phyloP scores from a whole-genome alignment of 2,888 invertebrate genomes.

The Pachycephus smyrnensis region DNA sequence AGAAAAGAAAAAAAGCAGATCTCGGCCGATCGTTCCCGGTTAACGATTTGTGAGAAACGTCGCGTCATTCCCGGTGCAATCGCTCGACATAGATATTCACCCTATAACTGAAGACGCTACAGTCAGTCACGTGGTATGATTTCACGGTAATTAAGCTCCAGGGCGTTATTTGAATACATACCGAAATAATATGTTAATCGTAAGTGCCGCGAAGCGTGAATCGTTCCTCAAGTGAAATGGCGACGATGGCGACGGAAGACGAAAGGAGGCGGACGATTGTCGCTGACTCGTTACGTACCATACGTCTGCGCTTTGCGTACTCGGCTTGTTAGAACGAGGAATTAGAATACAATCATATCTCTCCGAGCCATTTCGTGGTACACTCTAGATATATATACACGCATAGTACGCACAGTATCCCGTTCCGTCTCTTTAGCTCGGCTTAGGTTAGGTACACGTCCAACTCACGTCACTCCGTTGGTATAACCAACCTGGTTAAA shows the following conservation, averaged over 20 bases:
- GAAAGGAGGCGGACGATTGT: neutral
- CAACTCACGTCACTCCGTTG: neutral
- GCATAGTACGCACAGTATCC: neutral
- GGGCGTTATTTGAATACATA: neutral
- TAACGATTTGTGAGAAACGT: neutral
- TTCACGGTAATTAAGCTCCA: constrained; percentile 5
- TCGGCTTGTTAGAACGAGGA: constrained; percentile 24
- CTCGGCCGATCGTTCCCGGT: neutral
- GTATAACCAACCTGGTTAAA: neutral
- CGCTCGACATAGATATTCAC: neutral
- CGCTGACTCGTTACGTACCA: constrained; percentile 11
- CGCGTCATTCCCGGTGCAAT: neutral
- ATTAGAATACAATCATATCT: constrained; percentile 38
- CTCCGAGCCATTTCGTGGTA: constrained; percentile 27
- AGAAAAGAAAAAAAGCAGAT: constrained; percentile 14
- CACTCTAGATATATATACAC: neutral
- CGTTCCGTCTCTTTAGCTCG: neutral
- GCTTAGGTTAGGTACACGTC: neutral
- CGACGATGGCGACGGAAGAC: neutral
- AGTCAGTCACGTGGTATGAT: neutral
- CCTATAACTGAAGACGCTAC: neutral
- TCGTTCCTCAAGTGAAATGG: constrained; percentile 10
- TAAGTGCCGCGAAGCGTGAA: constrained; percentile 12
- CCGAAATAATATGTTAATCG: constrained; percentile 7
- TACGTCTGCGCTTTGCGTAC: constrained; percentile 4